Base-by-base conservation (phyloP, 2,797 vertebrate genomes). In the Numenius phaeopus region DNA sequence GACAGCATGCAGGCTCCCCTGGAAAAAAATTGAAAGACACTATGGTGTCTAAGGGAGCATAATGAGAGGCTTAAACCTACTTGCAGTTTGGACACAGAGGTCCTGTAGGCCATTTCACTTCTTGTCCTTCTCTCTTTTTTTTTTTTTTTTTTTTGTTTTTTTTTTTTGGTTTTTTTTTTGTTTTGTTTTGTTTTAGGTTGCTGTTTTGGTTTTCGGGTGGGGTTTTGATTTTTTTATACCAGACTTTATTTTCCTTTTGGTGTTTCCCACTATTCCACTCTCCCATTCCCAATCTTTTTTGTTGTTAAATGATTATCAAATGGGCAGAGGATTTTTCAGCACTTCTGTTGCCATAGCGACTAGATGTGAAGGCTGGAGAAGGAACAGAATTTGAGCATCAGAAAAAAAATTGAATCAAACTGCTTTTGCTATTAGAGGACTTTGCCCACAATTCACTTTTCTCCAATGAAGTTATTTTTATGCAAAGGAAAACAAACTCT, bases 221-320 rank as follows among this genome's bases (percentile, higher is more conserved):
- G 29, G 29, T 30, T 27, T 59, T 34, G 7, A 8, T 11, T 6
- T 39, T 65, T 29, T 84, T 82, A 52, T 19, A 20, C 24, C 24
- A 40, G 29, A 40, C 15, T 89, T 87, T 83, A 62, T 93, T 94
- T 96, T 91, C 18, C 18, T 67, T 87, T 88, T 72, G 30, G 29
- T 90, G 15, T 89, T 79, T 87, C 46, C 66, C 42, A 23, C 29
- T 83, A 65, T 50, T 89, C 14, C 14, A 22, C 50, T 87, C 71
- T 87, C 20, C 21, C 49, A 81, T 97, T 90, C 20, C n/a, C 40
- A 15, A 17, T 79, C 16, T 39, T 90, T 96, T 88, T 92, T 73
- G 76, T 84, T 93, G 42, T 65, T 96, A 94, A 96, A 70, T 87
- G 67, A 94, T 92, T 90, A 95, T 79, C 50, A 92, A 90, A 96